Base-by-base conservation (phyloP, 2,113 vertebrate species). In the Ciconia maguari region DNA sequence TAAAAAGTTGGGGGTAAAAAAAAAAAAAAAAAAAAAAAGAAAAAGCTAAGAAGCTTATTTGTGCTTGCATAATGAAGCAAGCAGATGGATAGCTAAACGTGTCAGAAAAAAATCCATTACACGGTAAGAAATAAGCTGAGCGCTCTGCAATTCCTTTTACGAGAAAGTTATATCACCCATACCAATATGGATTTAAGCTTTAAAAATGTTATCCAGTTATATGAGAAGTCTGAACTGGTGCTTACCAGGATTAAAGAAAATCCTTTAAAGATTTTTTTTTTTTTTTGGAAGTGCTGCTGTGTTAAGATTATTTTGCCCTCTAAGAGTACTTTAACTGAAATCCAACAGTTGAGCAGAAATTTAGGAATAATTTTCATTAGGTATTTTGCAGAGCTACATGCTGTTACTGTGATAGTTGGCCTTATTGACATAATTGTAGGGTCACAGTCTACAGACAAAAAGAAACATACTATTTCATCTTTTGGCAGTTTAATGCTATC, bases 191-290 rank as follows among this genome's bases (percentile, higher is more conserved):
- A 57, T 94, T 95, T 93, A 94, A 92, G 95, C 92, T 90, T 95
- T 90, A 87, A 83, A 85, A 91, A 80, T 86, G 89, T 95, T 96
- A 96, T 94, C 94, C 93, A 78, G 79, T 93, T 97, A 92, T 42
- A 83, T 13, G 61, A 94, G 80, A 94, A 93, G 77, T 34, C 80
- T 95, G 80, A 97, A 92, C 72, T 48, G 57, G 83, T 78, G 72
- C 85, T 94, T 93, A 64, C 64, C 55, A 90, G 92, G 79, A 96
- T 92, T 96, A 95, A 88, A 88, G 68, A 90, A 91, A 97, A 94
- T 84, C 86, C 79, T 92, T 83, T 90, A 60, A 83, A 93, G 60
- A 54, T 41, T 46, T 18, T 41, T 57, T 80, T 80, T 49, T 60
- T 49, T 60, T 58, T 32, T 6, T 6, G 7, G 4, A 38, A 89